Conservation (phyloP, 2,888 invertebrate species). For the Ethmia dodecea region DNA sequence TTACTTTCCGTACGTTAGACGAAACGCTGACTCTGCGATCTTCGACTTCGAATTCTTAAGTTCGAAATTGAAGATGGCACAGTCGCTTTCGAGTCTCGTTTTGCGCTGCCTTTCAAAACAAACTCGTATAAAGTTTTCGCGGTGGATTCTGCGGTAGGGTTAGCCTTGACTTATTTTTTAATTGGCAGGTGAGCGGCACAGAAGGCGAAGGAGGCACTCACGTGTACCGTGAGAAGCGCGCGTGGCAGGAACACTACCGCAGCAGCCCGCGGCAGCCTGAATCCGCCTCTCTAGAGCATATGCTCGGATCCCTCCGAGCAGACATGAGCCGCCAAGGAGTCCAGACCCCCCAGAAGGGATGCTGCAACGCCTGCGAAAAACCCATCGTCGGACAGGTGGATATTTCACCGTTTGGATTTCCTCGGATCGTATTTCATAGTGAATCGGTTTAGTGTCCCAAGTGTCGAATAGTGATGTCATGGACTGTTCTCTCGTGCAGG, state of each 20-base stretch:
- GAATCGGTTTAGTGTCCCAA: slow-evolving; percentile 15
- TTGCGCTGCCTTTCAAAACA: slow-evolving; percentile 16
- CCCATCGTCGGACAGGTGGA: slow-evolving; percentile 97
- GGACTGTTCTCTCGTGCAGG: slow-evolving; percentile 66
- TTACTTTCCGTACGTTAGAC: slow-evolving; percentile 53
- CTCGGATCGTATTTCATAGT: slow-evolving; percentile 12
- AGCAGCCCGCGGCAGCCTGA: slow-evolving; percentile 76
- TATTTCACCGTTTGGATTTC: slow-evolving; percentile 1
- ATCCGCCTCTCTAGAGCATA: slow-evolving; percentile 81
- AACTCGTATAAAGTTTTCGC: not conserved
- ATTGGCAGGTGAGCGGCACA: slow-evolving; percentile 58
- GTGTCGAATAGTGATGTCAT: too few species aligned
- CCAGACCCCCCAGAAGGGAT: slow-evolving; percentile 98
- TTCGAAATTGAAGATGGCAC: slow-evolving; percentile 4
- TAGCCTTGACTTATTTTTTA: slow-evolving; percentile 7
- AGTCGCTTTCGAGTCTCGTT: slow-evolving; percentile 12
- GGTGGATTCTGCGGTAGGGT: not conserved
- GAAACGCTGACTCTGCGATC: slow-evolving; percentile 26
- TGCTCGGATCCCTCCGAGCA: slow-evolving; percentile 95
- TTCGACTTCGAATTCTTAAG: slow-evolving; percentile 26
- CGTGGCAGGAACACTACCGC: slow-evolving; percentile 75
- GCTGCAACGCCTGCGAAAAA: slow-evolving; percentile 99
- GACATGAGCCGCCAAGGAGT: slow-evolving; percentile 99
- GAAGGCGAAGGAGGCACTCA: slow-evolving; percentile 70
- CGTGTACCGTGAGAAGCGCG: slow-evolving; percentile 80